These are phyloP conservation scores for Resseliella maxima DNA, from an alignment of 2,888 invertebrate genomes.

Conservation along the genomic window DNA sequence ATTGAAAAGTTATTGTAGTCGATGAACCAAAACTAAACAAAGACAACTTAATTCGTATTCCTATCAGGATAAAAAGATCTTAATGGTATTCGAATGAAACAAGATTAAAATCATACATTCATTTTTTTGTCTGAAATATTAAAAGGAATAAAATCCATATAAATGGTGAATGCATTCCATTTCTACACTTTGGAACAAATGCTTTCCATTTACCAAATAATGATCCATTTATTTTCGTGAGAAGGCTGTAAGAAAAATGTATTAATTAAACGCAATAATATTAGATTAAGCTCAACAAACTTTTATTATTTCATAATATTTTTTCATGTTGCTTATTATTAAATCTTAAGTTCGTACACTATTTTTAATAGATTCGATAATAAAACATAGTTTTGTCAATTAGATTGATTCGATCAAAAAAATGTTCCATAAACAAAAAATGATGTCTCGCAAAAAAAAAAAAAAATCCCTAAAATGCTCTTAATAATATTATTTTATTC, in stretches of 20 bases:
- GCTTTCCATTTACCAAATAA: neutral
- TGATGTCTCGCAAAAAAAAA: too few relatives aligned
- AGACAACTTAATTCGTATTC: neutral
- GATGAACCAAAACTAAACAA: conserved; percentile 1
- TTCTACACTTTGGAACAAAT: too few relatives aligned
- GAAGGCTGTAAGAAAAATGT: neutral
- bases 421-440: too few relatives aligned
- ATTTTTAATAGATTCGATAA: conserved; percentile 4
- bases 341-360: neutral
- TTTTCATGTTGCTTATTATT: too few relatives aligned
- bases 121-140: neutral
- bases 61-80: conserved; percentile 37
- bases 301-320: conserved; percentile 7
- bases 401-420: too few relatives aligned
- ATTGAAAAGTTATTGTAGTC: neutral
- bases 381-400: too few relatives aligned
- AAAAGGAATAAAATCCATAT: neutral
- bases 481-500: too few relatives aligned
- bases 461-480: too few relatives aligned
- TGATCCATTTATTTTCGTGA: neutral
- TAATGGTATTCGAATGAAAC: neutral
- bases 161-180: too few relatives aligned
- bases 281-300: conserved; percentile 19
- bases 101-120: neutral
- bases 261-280: neutral